A percentile compares a stretch with the other conserved stretches of the same genome.
Conservation (phyloP, 1,140 invertebrate species). For the Ruditapes philippinarum region DNA sequence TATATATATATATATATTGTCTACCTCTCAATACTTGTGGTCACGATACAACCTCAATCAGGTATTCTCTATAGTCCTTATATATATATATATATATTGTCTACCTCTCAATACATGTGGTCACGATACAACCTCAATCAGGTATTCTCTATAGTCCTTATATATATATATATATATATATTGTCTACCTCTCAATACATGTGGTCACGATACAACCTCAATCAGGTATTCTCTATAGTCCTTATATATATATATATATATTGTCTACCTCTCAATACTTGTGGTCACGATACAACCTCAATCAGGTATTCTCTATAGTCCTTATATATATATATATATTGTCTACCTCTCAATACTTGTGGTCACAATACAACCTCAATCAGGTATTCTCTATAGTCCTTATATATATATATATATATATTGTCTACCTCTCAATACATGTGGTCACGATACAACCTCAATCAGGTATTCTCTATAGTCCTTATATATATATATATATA, state of each 20-base stretch:
- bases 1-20: too few relatives aligned
- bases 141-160: constrained; percentile 85
- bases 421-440: too few relatives aligned
- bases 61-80: constrained; percentile 85
- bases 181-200: too few relatives aligned
- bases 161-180: too few relatives aligned
- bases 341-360: too few relatives aligned
- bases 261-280: too few relatives aligned
- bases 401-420: too few relatives aligned
- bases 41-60: constrained; percentile 90
- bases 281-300: constrained; percentile 91
- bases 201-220: constrained; percentile 91
- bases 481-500: too few relatives aligned
- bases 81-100: too few relatives aligned
- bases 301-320: constrained; percentile 88
- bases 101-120: constrained; percentile 95
- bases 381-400: constrained; percentile 86
- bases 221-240: constrained; percentile 88
- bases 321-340: too few relatives aligned
- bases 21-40: constrained; percentile 95
- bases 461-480: constrained; percentile 88
- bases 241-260: too few relatives aligned
- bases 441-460: constrained; percentile 91
- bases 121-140: constrained; percentile 90
- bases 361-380: constrained; percentile 91